phyloP scores from a whole-genome alignment of 1,140 invertebrate species.

The Musca domestica region DNA sequence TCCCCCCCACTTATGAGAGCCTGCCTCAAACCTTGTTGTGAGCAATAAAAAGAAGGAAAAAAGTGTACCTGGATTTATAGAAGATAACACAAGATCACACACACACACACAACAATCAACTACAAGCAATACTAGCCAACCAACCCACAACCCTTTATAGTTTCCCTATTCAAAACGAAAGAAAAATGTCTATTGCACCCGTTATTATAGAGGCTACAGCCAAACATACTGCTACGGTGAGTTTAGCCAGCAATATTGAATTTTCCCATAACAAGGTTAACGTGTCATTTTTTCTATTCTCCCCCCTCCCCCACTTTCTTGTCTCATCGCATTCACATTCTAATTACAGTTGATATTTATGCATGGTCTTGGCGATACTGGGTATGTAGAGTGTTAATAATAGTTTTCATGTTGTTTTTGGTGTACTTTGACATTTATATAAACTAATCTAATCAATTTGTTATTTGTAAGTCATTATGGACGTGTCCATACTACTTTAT shows the following conservation, averaged over 20 bases:
- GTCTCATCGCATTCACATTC: constrained; percentile 10
- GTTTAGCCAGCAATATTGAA: constrained; percentile 37
- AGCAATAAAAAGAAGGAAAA: too few species aligned
- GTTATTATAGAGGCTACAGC: constrained; percentile 73
- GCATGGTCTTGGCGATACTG: constrained; percentile 68
- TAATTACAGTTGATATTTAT: constrained; percentile 68
- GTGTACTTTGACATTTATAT: neutral
- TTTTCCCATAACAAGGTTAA: constrained; percentile 9
- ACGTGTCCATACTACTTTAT: too few species aligned
- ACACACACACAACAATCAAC: too few species aligned
- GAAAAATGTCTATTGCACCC: constrained; percentile 62
- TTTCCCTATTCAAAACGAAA: too few species aligned
- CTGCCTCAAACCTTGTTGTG: too few species aligned
- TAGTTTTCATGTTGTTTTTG: neutral
- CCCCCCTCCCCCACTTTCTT: neutral
- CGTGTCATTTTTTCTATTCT: constrained; percentile 8
- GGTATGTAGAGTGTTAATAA: constrained; percentile 55
- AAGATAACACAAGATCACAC: too few species aligned
- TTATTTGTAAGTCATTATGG: too few species aligned
- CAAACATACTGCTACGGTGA: constrained; percentile 77
- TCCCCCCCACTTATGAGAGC: too few species aligned
- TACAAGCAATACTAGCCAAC: too few species aligned
- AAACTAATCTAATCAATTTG: constrained; percentile 1
- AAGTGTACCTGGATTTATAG: too few species aligned
- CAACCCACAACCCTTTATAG: too few species aligned